A percentile compares a stretch with the other conserved stretches of the same genome.
Evolutionary conservation across 2,888 invertebrate species (phyloP).

Genomic region (Platycheirus albimanus): DNA sequence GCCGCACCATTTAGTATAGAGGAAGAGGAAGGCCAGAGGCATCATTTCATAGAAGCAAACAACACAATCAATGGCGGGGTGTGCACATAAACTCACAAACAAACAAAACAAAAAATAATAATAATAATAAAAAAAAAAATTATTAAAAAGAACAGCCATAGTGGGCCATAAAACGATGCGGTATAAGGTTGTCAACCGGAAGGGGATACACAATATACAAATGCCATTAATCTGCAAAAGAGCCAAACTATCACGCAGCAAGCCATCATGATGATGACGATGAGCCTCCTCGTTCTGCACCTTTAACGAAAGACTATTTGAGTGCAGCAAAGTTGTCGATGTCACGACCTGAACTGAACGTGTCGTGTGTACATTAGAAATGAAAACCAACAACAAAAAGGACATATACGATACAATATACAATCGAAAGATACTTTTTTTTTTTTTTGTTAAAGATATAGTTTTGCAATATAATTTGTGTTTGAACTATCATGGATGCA

Average conservation of each 20-base stretch:
- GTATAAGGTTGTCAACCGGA: slow-evolving; percentile 69
- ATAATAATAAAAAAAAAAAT: slow-evolving; percentile 1
- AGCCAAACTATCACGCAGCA: slow-evolving; percentile 82
- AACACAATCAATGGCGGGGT: slow-evolving; percentile 57
- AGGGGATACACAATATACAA: slow-evolving; percentile 76
- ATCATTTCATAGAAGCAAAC: slow-evolving; percentile 37
- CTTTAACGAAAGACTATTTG: slow-evolving; percentile 47
- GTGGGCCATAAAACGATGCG: slow-evolving; percentile 35
- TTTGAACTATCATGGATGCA: slow-evolving; percentile 38
- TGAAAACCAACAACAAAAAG: slow-evolving; percentile 10
- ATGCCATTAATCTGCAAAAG: slow-evolving; percentile 82
- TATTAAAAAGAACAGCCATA: slow-evolving; percentile 4
- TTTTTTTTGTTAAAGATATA: slow-evolving; percentile 8
- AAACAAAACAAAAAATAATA: neutral
- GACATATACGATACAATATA: slow-evolving; percentile 17
- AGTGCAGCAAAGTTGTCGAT: slow-evolving; percentile 46
- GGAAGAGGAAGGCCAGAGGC: neutral
- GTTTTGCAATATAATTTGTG: slow-evolving; percentile 40
- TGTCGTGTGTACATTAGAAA: slow-evolving; percentile 67
- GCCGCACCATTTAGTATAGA: neutral
- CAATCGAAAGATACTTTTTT: neutral
- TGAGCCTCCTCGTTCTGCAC: slow-evolving; percentile 59
- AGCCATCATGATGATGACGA: slow-evolving; percentile 62
- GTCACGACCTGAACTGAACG: slow-evolving; percentile 75
- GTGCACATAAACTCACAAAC: slow-evolving; percentile 32